phyloP scores from a whole-genome alignment of 2,888 invertebrate genomes.

The Mesorhabditis sp. region DNA sequence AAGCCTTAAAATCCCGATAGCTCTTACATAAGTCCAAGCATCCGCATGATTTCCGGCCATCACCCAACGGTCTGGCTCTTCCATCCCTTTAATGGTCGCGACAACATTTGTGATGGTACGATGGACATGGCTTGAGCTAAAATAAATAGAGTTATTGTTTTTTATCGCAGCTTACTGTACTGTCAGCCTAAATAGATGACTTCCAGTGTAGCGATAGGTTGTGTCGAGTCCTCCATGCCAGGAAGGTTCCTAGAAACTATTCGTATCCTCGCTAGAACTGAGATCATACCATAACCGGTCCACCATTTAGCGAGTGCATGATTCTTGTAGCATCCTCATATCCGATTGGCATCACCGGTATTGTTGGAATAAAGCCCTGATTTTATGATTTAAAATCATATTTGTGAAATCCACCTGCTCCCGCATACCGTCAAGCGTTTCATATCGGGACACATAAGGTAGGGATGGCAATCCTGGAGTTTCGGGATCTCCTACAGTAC shows the following conservation, averaged over 20 bases:
- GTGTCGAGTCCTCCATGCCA: constrained; percentile 28
- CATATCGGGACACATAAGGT: constrained; percentile 22
- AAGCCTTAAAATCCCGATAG: neutral
- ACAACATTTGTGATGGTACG: constrained; percentile 57
- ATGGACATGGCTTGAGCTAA: constrained; percentile 16
- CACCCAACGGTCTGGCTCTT: constrained; percentile 62
- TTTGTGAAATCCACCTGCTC: constrained; percentile 7
- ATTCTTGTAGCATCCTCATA: constrained; percentile 30
- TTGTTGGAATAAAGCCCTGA: constrained; percentile 22
- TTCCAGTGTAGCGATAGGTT: constrained; percentile 51
- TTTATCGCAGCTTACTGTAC: constrained; percentile 11
- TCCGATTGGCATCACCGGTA: constrained; percentile 37
- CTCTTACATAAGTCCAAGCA: constrained; percentile 60
- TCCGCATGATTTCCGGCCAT: constrained; percentile 64
- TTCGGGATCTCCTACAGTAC: constrained; percentile 60
- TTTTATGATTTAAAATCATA: neutral
- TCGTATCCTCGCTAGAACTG: neutral
- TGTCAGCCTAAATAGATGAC: constrained; percentile 20
- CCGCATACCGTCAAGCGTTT: constrained; percentile 16
- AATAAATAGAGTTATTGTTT: too few relatives aligned
- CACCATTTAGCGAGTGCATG: constrained; percentile 27
- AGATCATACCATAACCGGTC: constrained; percentile 13
- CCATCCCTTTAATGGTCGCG: constrained; percentile 53
- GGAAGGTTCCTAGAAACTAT: constrained; percentile 12
- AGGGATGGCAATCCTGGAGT: constrained; percentile 62